Conservation (phyloP, 1,140 invertebrate genomes). For the Drosophila neocordata region DNA sequence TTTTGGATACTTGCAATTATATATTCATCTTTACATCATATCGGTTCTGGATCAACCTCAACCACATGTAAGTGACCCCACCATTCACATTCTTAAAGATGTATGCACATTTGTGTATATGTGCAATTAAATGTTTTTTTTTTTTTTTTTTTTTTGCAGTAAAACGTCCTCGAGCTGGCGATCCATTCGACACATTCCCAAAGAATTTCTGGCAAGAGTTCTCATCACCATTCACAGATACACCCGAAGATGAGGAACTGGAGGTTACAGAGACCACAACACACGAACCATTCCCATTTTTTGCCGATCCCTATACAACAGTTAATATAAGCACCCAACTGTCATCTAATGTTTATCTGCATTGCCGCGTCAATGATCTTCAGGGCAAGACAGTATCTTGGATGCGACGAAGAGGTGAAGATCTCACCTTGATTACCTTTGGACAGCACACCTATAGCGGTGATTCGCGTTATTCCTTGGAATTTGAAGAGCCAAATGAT, state of each 20-base stretch:
- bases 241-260: slow-evolving; percentile 78
- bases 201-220: slow-evolving; percentile 86
- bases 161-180: slow-evolving; percentile 79
- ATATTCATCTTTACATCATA: slow-evolving; percentile 79
- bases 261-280: slow-evolving; percentile 83
- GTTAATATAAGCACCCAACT: slow-evolving; percentile 88
- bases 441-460: slow-evolving; percentile 91
- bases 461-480: slow-evolving; percentile 89
- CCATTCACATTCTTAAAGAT: neutral
- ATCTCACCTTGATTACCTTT: slow-evolving; percentile 89
- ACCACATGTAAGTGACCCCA: slow-evolving; percentile 68
- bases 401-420: slow-evolving; percentile 88
- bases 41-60: slow-evolving; percentile 73
- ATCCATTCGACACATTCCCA: slow-evolving; percentile 83
- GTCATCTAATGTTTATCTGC: slow-evolving; percentile 86
- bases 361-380: slow-evolving; percentile 89
- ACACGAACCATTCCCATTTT: slow-evolving; percentile 86
- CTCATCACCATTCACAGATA: slow-evolving; percentile 85
- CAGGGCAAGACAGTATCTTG: slow-evolving; percentile 92
- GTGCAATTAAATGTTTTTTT: neutral
- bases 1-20: slow-evolving; percentile 81
- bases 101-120: neutral
- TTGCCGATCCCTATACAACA: slow-evolving; percentile 85
- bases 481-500: slow-evolving; percentile 90
- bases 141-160: slow-evolving; percentile 40